phyloP scores from a whole-genome alignment of 2,113 vertebrate genomes.

The Onychostruthus taczanowskii region DNA sequence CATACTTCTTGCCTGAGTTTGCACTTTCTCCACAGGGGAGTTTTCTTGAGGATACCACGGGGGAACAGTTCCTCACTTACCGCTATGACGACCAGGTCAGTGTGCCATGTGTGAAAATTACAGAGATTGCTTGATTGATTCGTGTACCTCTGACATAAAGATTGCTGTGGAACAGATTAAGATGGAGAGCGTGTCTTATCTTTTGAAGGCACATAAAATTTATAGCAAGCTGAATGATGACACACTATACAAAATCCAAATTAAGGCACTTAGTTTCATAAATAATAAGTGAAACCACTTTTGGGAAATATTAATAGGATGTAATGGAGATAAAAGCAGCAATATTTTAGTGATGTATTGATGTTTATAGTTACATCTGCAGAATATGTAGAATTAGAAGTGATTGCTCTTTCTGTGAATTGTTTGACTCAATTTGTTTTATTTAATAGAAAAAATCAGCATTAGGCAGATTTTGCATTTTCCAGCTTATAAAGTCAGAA shows the following conservation, averaged over 20 bases:
- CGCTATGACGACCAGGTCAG: constrained; percentile 90
- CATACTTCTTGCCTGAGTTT: constrained; percentile 92
- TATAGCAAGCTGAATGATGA: not conserved
- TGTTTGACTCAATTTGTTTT: not conserved
- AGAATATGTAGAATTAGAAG: not conserved
- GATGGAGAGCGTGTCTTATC: not conserved
- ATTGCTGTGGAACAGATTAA: not conserved
- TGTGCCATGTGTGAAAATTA: not conserved
- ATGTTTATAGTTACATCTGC: not conserved
- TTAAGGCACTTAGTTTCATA: not conserved
- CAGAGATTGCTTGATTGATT: not conserved
- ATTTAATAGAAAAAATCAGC: not conserved
- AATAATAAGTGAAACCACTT: not conserved
- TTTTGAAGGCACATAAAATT: not conserved
- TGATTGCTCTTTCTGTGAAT: not conserved
- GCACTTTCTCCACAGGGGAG: constrained; percentile 93
- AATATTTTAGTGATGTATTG: not conserved
- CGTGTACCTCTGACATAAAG: not conserved
- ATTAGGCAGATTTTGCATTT: not conserved
- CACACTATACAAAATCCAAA: not conserved
- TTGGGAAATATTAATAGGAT: not conserved
- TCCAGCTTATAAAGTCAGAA: not conserved
- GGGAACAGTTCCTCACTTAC: constrained; percentile 89
- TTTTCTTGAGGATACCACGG: constrained; percentile 89
- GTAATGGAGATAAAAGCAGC: not conserved